Base-by-base conservation (phyloP, 2,797 vertebrate species). In the Anguilla pacifica region DNA sequence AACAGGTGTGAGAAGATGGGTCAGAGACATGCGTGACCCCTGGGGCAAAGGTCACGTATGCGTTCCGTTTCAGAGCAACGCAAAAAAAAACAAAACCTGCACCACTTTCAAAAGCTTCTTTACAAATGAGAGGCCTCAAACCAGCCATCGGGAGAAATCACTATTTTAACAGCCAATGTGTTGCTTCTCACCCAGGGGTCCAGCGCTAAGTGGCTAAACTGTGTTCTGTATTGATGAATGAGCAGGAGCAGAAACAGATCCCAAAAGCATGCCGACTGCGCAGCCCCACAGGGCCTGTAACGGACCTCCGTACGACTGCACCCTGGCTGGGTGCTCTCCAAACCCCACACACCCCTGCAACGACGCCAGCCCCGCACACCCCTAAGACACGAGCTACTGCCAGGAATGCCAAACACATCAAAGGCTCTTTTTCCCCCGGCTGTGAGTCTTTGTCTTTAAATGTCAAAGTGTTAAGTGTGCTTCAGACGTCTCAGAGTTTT, bases 121-220 rank as follows among this genome's bases (percentile, higher is more conserved):
- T 49, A 84, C 79, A 88, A 89, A 88, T 86, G 89, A 53, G 10
- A 88, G 61, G 87, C 43, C 43, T 46, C 87, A 87, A 83, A 88
- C 61, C 87, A 93, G 94, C 94, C 93, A 94, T 93, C 91, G 90
- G 89, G 90, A 91, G 90, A 92, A 92, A 94, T 93, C 93, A 91
- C 92, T 90, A 92, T 89, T 89, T 89, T 91, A 91, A 92, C 91
- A 81, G 86, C 84, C 91, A 93, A 92, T 94, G 93, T 92, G 92
- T 86, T 90, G 88, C 81, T 89, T 88, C 88, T 87, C 86, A 90
- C 93, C 91, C 93, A 91, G 92, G 90, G 88, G 84, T 87, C 88
- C 88, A 53, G 70, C 84, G 88, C 88, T 84, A 87, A 88, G 84
- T 74, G 85, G 61, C 74, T 85, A 88, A 88, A 88, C 89, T 82